phyloP scores from a whole-genome alignment of 2,888 invertebrate genomes.

The Lydus trimaculatus region DNA sequence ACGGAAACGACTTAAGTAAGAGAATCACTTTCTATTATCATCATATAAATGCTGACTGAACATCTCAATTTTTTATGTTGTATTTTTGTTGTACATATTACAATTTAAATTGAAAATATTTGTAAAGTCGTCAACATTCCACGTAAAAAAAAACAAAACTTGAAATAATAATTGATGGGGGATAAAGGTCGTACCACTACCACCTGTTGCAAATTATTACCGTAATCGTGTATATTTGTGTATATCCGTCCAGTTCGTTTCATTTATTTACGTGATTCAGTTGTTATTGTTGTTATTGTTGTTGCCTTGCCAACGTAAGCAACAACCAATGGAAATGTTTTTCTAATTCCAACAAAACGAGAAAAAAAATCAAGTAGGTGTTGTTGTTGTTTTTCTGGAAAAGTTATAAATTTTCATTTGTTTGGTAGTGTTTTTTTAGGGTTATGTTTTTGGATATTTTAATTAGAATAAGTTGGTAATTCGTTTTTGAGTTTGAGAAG shows the following conservation, averaged over 20 bases:
- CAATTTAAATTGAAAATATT: too few relatives aligned
- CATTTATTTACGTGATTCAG: constrained; percentile 5
- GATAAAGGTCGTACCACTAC: constrained; percentile 15
- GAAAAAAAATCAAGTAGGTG: not conserved
- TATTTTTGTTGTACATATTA: too few relatives aligned
- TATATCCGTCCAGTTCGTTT: not conserved
- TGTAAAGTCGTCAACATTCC: too few relatives aligned
- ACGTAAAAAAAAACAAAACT: not conserved
- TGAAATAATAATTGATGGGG: not conserved
- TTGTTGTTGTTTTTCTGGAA: not conserved
- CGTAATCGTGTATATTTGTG: constrained; percentile 14
- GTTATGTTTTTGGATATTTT: not conserved
- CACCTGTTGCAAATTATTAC: constrained; percentile 19
- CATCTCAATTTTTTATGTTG: not conserved
- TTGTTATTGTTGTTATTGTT: too few relatives aligned
- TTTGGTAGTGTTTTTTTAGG: not conserved
- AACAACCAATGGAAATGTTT: not conserved
- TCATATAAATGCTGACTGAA: too few relatives aligned
- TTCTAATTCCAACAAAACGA: too few relatives aligned
- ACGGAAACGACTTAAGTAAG: constrained; percentile 56
- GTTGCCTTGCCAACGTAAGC: constrained; percentile 2
- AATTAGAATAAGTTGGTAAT: not conserved
- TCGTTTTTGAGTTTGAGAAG: not conserved
- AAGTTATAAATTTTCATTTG: not conserved
- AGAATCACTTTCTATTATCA: constrained; percentile 21